Evolutionary conservation across 2,113 vertebrate species (phyloP).

Genomic region (Pedetes capensis): DNA sequence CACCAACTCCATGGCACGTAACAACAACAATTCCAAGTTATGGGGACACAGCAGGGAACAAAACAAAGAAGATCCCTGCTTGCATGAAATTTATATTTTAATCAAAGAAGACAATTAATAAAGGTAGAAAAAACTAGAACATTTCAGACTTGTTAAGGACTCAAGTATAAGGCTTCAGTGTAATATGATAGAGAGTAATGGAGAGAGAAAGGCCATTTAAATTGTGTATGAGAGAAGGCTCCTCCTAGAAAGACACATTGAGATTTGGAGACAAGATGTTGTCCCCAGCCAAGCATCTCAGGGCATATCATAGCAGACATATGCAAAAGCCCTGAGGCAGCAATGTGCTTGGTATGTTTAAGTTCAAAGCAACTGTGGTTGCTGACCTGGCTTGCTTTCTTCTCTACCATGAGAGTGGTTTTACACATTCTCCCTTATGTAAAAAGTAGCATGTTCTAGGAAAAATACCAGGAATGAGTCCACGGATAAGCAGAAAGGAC

Average conservation of each 20-base stretch:
- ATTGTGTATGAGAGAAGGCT: background rate
- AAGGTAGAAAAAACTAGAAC: background rate
- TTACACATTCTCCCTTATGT: background rate
- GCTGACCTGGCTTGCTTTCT: background rate
- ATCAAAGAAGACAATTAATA: background rate
- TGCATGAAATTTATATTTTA: background rate
- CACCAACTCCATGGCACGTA: too few species aligned
- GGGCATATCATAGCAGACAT: background rate
- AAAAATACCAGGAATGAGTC: background rate
- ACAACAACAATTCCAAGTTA: background rate
- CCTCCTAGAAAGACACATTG: background rate
- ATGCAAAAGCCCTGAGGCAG: background rate
- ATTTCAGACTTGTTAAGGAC: background rate
- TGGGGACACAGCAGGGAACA: background rate
- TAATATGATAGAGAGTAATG: rapidly evolving
- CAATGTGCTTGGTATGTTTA: background rate
- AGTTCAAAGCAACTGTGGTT: background rate
- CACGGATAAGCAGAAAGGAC: background rate
- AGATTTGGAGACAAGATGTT: background rate
- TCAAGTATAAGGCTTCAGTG: background rate
- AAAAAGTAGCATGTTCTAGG: background rate
- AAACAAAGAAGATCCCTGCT: background rate
- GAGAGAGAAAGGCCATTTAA: background rate
- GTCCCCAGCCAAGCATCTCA: background rate
- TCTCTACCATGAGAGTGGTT: background rate